Evolutionary conservation across 2,113 vertebrate genomes (phyloP), one percentile per base, ranked within the genome.

Genomic region (Lophura nycthemera): DNA sequence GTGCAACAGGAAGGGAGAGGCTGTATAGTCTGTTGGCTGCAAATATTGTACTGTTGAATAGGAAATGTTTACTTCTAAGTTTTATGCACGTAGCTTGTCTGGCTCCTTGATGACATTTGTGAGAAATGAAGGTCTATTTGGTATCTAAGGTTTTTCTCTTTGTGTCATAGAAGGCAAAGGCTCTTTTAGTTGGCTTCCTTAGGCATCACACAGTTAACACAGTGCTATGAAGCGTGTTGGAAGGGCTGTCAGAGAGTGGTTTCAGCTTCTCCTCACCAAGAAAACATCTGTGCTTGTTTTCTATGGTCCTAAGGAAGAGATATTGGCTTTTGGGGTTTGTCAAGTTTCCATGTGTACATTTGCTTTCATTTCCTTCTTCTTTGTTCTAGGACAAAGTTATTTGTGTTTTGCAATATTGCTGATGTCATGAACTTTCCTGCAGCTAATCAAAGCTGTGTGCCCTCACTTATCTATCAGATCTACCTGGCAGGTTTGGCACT

Each of bases 1-100:
- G 78, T 92, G 70, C 20, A 75, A 50, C 85, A 94, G 94, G 91
- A 97, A 95, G 93, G 91, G 94, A 95, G 94, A 72, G 94, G 93
- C 85, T 43, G 12, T 3, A 47, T 9, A 30, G 29, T 27, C 54
- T 32, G 13, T 17, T 47, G 45, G 14, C 30, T 75, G n/a, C 54
- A 64, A 83, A 69, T 63, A 73, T 15, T 5, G 20, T 56, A 13
- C n/a, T 20, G 30, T 34, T 20, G 72, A 34, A 67, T 8, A 25
- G n/a, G 63, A 36, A 69, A 74, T 11, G 40, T 75, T 95, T 61
- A 34, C 19, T 42, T 70, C 61, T 30, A n/a, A 72, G 52, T 13
- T 89, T 77, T 86, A 73, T 67, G 29, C 6, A 36, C 27, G 43
- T 20, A 34, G 36, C 22, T 52, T 64, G 20, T 6, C 61, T 81